phyloP scores from a whole-genome alignment of 2,113 vertebrate species.

The Hippocampus barbouri region DNA sequence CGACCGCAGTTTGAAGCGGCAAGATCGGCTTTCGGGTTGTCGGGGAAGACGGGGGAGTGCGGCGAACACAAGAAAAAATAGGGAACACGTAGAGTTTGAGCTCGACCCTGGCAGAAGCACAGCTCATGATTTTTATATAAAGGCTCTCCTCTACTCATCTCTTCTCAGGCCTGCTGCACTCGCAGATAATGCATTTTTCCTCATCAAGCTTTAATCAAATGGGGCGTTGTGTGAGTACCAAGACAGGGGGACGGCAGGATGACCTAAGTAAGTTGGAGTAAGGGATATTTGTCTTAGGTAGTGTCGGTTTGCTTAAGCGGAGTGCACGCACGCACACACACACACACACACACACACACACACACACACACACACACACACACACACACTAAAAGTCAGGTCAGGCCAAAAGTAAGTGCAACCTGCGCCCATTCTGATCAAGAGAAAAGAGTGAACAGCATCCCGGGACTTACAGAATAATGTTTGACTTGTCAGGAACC shows the following conservation, averaged over 20 bases:
- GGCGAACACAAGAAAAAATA: constrained; percentile 12
- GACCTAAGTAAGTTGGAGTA: constrained; percentile 1
- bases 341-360: too few species aligned
- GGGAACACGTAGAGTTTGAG: constrained; percentile 7
- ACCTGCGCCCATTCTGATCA: too few species aligned
- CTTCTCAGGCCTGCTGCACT: constrained; percentile 28
- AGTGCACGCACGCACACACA: not conserved
- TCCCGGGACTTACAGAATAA: too few species aligned
- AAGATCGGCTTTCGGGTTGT: constrained; percentile 63
- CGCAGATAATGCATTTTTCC: constrained; percentile 43
- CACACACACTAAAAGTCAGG: too few species aligned
- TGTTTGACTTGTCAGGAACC: too few species aligned
- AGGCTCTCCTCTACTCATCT: constrained; percentile 34
- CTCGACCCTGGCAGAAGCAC: not conserved
- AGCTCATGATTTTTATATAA: constrained; percentile 47
- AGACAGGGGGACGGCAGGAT: constrained; percentile 5
- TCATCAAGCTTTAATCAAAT: constrained; percentile 47
- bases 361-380: too few species aligned
- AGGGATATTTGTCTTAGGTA: not conserved
- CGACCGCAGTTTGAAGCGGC: constrained; percentile 56
- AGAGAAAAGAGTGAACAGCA: not conserved
- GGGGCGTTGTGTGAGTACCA: constrained; percentile 19
- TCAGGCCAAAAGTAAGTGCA: too few species aligned
- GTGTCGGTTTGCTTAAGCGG: not conserved
- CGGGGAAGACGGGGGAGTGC: constrained; percentile 41